These are phyloP conservation scores for Cinclus cinclus DNA, from an alignment of 2,113 vertebrate genomes.

Conservation along the genomic window DNA sequence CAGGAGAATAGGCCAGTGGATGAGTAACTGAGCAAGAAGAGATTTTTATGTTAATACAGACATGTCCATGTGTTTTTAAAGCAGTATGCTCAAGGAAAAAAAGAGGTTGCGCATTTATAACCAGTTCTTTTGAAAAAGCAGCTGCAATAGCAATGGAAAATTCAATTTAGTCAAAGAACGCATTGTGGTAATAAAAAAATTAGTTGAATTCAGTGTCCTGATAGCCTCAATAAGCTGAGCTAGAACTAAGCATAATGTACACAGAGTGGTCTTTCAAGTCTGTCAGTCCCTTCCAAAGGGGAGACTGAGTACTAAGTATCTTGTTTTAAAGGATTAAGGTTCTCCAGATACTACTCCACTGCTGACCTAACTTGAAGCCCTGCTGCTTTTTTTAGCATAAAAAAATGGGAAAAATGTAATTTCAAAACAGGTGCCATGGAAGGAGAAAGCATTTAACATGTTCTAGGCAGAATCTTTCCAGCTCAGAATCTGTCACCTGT, in stretches of 20 bases:
- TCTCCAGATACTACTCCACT: not conserved
- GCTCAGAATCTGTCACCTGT: not conserved
- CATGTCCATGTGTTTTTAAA: not conserved
- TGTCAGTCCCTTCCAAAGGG: not conserved
- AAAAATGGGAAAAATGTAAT: not conserved
- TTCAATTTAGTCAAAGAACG: conserved; percentile 6
- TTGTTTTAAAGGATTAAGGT: not conserved
- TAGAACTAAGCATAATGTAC: not conserved
- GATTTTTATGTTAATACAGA: conserved; percentile 8
- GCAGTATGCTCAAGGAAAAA: not conserved
- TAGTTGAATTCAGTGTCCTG: not conserved
- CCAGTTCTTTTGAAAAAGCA: conserved; percentile 41
- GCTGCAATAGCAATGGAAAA: conserved; percentile 18
- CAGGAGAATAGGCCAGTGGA: not conserved
- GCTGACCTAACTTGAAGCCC: not conserved
- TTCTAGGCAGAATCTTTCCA: not conserved
- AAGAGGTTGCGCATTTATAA: not conserved
- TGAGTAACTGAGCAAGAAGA: not conserved
- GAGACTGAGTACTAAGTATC: not conserved
- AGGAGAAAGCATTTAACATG: not conserved
- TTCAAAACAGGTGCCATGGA: not conserved
- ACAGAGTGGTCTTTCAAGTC: not conserved
- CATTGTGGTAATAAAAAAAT: conserved; percentile 30
- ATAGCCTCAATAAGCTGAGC: not conserved
- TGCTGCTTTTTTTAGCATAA: not conserved